Evolutionary conservation across 37 sponge, comb jelly and placozoan species (phyloP), one percentile per base, ranked within the genome.

Genomic region (Diacarnus erythraeanus): DNA sequence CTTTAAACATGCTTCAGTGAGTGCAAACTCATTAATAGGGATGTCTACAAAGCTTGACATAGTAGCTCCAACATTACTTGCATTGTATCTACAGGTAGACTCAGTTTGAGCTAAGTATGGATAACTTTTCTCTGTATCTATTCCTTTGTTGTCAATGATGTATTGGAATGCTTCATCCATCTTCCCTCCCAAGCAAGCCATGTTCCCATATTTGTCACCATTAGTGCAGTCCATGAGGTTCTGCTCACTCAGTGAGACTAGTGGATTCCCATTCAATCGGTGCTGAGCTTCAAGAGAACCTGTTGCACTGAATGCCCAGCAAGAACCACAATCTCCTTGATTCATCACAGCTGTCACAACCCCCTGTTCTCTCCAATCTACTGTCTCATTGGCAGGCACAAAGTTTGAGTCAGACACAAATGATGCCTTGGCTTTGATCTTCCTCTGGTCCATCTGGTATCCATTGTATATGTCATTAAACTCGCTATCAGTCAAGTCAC

Each of bases 191-290:
- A 85, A 37, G 78, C 98, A 97, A 41, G 96, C 99, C 20, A 90
- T 38, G 84, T 98, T 93, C 22, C 96, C 96, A 57, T 84, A 89
- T 18, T 38, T 82, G 25, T 91, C 74, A 2, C 57, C 30, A 2
- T 64, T 27, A 17, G 96, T 90, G 80, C 99, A 98, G 83, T 98
- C 99, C 23, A 98, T 88, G 69, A 98, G 90, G 59, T 98, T 85
- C 80, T 98, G 99, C 69, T 95, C 99, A 37, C 90, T 88, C 26
- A 89, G 92, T 59, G 94, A 84, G 33, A 84, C 86, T 6, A 88
- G 83, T 1, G 30, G 67, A 2, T 77, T 77, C 3, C 61, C 76
- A 25, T 39, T 77, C 17, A 72, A 31, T 57, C 25, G 26, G 42
- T 81, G 69, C 63, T 85, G 88, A 15, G 91, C 94, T 79, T 96